Evolutionary conservation across 2,113 vertebrate species (phyloP), one percentile per base, ranked within the genome.

Genomic region (Sylvietta virens): DNA sequence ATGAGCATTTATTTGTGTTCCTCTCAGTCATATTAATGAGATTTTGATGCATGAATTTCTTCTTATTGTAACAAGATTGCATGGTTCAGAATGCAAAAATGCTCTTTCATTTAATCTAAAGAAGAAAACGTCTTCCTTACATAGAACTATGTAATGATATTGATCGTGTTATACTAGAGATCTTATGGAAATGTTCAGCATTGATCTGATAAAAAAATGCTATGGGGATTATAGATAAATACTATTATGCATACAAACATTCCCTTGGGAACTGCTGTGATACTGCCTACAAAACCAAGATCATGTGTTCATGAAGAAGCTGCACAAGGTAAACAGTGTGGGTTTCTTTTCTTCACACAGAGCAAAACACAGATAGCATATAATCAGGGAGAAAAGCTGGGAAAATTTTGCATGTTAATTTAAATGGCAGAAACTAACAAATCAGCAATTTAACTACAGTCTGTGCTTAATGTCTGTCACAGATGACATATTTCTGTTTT

Each of bases 191-290:
- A 81, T 80, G 23, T 11, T 96, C 42, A 53, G 7, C 80, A 61
- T 21, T 77, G 33, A 96, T 96, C 79, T 88, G 86, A 94, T 94
- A 93, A 94, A 88, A 88, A 71, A 84, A 28, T 88, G 40, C 37
- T 90, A 3, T 26, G 24, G 30, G 45, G 37, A 86, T 88, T 92
- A 50, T 31, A 94, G 90, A 95, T 96, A 96, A 95, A 62, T 61
- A 45, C 7, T 77, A 21, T 78, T 91, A 78, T 61, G 61, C 90
- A 71, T 61, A 86, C 61, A 92, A 95, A 81, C 53, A 84, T 88
- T 95, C 92, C 82, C 94, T 90, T 94, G 86, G 72, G 90, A 95
- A 93, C n/a, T 78, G 28, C 48, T 86, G 40, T 76, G 80, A 90
- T 88, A 45, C 65, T 84, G 57, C 45, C 56, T 95, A 72, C 88